These are phyloP conservation scores for Elgaria multicarinata DNA, from an alignment of 2,113 vertebrate genomes.

Conservation along the genomic window DNA sequence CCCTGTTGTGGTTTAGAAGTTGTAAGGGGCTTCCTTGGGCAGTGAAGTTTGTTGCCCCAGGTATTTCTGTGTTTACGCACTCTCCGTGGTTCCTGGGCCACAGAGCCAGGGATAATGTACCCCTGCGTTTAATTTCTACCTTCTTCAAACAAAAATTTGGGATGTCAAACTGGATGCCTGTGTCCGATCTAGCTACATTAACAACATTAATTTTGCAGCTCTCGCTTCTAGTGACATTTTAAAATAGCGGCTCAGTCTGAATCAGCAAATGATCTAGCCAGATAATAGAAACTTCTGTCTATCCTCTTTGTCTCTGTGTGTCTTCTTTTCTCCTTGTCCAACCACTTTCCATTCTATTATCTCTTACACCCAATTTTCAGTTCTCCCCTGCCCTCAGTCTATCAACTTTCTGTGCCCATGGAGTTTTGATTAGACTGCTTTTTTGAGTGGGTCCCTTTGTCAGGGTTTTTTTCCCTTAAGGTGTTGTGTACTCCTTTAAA, in stretches of 20 bases:
- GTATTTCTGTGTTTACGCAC: neutral
- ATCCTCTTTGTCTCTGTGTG: neutral
- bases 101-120: neutral
- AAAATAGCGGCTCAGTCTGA: neutral
- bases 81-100: no score
- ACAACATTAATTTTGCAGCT: neutral
- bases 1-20: neutral
- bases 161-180: no score
- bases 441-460: neutral
- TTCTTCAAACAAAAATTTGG: neutral
- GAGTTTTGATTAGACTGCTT: neutral
- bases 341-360: neutral
- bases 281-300: neutral
- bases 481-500: neutral
- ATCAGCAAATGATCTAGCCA: neutral
- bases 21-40: neutral
- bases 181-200: neutral
- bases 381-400: neutral
- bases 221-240: neutral
- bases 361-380: neutral
- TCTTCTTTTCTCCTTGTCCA: neutral
- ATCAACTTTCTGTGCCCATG: neutral
- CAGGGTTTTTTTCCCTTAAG: neutral
- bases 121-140: neutral
- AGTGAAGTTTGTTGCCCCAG: neutral